Percentiles rank a stretch among this genome's conserved stretches.
Conservation (phyloP, 2,888 invertebrate genomes). For the Altica lythri region DNA sequence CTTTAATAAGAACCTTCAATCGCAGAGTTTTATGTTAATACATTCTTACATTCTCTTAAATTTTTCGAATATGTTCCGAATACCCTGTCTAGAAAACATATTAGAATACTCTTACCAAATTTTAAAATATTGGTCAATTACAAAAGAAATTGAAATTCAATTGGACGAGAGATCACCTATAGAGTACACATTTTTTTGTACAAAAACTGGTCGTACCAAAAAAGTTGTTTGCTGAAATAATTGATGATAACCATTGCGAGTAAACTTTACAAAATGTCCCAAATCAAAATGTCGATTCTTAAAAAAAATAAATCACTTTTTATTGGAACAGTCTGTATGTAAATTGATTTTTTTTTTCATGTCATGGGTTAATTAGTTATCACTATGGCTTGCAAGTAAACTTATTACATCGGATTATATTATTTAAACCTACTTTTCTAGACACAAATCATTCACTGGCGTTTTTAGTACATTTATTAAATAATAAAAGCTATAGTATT, state of each 20-base stretch:
- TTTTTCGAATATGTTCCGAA: too few species aligned
- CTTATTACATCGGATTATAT: slow-evolving; percentile 54
- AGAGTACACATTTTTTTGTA: slow-evolving; percentile 24
- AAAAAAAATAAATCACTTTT: too few species aligned
- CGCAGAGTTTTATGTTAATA: too few species aligned
- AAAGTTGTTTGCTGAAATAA: slow-evolving; percentile 18
- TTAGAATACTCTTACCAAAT: slow-evolving; percentile 11
- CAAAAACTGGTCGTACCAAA: slow-evolving; percentile 27
- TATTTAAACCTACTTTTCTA: slow-evolving; percentile 55
- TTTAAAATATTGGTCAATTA: slow-evolving; percentile 5
- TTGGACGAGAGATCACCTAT: slow-evolving; percentile 24
- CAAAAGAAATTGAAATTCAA: too few species aligned
- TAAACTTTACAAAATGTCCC: too few species aligned
- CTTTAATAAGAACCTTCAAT: too few species aligned
- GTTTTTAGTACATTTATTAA: too few species aligned
- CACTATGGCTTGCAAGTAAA: slow-evolving; percentile 54
- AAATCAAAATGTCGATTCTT: too few species aligned
- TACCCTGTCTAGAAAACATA: too few species aligned
- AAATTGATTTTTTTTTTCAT: slow-evolving; percentile 36
- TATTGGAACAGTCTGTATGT: too few species aligned
- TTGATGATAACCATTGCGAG: slow-evolving; percentile 27
- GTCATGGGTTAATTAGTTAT: slow-evolving; percentile 45
- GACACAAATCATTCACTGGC: slow-evolving; percentile 53
- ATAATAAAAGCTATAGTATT: too few species aligned
- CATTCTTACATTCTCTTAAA: too few species aligned